Percentiles rank a stretch among this genome's conserved stretches.
Conservation (phyloP, 2,888 invertebrate species). For the Abscondita cerata region DNA sequence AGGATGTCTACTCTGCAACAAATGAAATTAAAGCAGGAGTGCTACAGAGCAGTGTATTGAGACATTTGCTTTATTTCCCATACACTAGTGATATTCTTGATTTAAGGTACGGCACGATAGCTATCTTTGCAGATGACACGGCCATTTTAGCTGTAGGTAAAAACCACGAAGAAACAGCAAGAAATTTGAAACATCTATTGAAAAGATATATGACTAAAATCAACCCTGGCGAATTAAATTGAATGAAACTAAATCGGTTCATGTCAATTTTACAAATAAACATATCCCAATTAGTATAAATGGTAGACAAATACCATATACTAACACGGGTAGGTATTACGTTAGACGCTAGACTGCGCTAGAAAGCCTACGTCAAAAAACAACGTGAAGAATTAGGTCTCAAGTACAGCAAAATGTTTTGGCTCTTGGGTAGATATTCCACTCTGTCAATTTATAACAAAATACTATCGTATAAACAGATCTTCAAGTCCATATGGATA, state of each 20-base stretch:
- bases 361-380: background rate
- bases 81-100: background rate
- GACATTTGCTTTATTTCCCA: background rate
- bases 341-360: background rate
- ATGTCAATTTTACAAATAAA: background rate
- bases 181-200: background rate
- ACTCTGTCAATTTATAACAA: background rate
- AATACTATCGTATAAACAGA: background rate
- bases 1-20: background rate
- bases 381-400: background rate
- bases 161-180: background rate
- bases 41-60: background rate
- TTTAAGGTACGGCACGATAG: background rate
- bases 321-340: background rate
- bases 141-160: background rate
- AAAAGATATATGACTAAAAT: background rate
- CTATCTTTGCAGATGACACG: background rate
- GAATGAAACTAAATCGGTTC: background rate
- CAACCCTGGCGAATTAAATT: background rate
- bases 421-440: background rate
- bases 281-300: background rate
- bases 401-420: background rate
- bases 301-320: too few relatives aligned
- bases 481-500: background rate
- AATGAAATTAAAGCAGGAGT: constrained; percentile 1